A percentile compares a stretch with the other conserved stretches of the same genome.
These are phyloP conservation scores for Daktulosphaira vitifoliae DNA, from an alignment of 1,140 invertebrate genomes.

Conservation along the genomic window DNA sequence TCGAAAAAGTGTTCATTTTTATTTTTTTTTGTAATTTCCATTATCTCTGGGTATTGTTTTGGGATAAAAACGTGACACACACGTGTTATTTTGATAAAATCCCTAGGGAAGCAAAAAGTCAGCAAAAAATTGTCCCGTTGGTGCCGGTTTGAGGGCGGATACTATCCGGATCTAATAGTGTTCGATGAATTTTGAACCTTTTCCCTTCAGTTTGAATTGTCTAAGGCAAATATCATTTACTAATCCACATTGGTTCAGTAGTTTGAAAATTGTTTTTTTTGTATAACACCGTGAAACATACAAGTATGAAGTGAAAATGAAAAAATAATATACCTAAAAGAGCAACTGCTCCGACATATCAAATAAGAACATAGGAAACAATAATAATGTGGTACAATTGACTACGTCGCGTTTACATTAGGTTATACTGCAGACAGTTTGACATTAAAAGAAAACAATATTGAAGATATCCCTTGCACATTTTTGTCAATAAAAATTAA, in stretches of 20 bases:
- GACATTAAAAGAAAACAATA: no score
- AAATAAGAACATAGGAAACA: no score
- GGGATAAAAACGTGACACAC: background rate
- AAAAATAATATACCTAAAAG: slow-evolving; percentile 23
- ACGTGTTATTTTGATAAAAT: slow-evolving; percentile 17
- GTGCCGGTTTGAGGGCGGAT: slow-evolving; percentile 1
- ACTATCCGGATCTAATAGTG: slow-evolving; percentile 1
- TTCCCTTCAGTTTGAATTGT: slow-evolving; percentile 14
- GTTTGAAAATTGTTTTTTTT: slow-evolving; percentile 27
- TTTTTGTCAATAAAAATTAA: no score
- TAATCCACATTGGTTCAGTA: slow-evolving; percentile 16
- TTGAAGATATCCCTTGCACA: no score
- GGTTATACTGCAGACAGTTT: no score
- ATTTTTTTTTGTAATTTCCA: no score
- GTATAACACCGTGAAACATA: background rate
- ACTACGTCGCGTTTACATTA: no score
- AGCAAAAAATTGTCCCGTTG: slow-evolving; percentile 21
- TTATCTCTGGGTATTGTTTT: no score
- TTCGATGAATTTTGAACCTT: slow-evolving; percentile 16
- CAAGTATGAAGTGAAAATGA: slow-evolving; percentile 6
- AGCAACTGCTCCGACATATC: background rate
- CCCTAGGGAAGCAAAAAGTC: slow-evolving; percentile 14
- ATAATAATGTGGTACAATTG: no score
- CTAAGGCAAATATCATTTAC: slow-evolving; percentile 13
- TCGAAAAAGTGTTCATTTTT: no score